Evolutionary conservation across 2,888 invertebrate species (phyloP), one percentile per base, ranked within the genome.

Genomic region (Brachypalpus laphriformis): DNA sequence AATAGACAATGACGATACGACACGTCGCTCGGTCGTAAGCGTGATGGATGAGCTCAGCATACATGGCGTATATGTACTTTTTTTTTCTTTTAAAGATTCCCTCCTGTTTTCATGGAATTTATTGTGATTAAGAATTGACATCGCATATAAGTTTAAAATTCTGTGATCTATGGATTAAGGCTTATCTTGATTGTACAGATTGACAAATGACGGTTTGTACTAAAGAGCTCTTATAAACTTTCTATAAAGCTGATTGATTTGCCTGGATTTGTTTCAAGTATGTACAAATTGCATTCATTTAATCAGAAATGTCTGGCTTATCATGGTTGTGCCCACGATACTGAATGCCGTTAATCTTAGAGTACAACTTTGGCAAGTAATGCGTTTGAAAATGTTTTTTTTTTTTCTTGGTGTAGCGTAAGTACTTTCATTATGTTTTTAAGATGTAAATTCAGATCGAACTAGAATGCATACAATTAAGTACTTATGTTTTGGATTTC

Each of bases 21-120:
- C 54, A 22, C 40, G 40, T 28, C 65, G 49, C n/a, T n/a, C n/a
- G n/a, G n/a, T n/a, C n/a, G n/a, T 49, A 28, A 51, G 51, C 25
- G 61, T 77, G 68, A 70, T 68, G 51, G 59, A 77, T 70, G 59
- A n/a, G 34, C 37, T 45, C 8, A 28, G 56, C 28, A 57, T 65
- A 63, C 63, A 28, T n/a, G 68, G 76, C 76, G 68, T 59, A 68
- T 49, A 61, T 45, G 61, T 42, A 42, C 2, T 16, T 45, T 66
- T 75, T 20, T 31, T 56, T 45, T 14, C 18, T 37, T 47, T 2
- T 8, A 31, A 56, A 16, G 3, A 8, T 2, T 45, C 18, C 28
- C 14, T 45, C 25, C 6, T 47, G 47, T 57, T 49, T 49, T 9
- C 16, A 7, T 8, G 20, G 31, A 59, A 76, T 59, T 76, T 47